Base-by-base conservation (phyloP, 2,888 invertebrate genomes). In the Nasonia oneida region DNA sequence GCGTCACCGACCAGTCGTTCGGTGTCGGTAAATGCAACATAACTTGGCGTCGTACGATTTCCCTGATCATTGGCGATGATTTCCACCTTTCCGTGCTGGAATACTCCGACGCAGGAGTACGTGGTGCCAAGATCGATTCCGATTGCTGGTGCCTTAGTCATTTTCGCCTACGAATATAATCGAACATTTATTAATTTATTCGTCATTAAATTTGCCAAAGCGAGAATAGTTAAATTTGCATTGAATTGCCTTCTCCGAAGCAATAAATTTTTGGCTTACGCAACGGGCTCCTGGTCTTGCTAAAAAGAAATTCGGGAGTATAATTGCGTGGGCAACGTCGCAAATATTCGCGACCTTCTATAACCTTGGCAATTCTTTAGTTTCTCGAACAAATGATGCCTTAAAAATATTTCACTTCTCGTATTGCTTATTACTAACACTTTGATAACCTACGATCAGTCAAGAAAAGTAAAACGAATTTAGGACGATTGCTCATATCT, bases 11-110 rank as follows among this genome's bases (percentile, higher is more conserved):
- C 97, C 61, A 98, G 94, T 77, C 97, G 94, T 93, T 98, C 97
- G 4, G 95, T 96, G 89, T 98, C 97, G 39, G 97, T 97, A 93
- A 98, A 98, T 6, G 97, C 97, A 78, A 98, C 97, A 93, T 97
- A 98, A 88, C 97, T 97, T 75, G 98, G 97, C 78, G 97, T 98
- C 14, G 97, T 97, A 80, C 97, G 94, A 93, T 98, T 98, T 87
- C 97, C 98, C 94, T 97, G 97, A 92, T 97, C 97, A 92, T 98
- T 98, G 85, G 98, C 97, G 91, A 98, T 97, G 92, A 97, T 97
- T 92, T 97, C 97, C 87, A 97, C 97, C 93, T 96, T 96, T 86
- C 96, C 96, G 91, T 97, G 95, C 92, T 97, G 96, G 95, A 96
- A 97, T n/a, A 97, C 97, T 90, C 97, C 97, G 75, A 97, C 97